A percentile compares a stretch with the other conserved stretches of the same genome.
Evolutionary conservation across 2,888 invertebrate genomes (phyloP).

Genomic region (Trichacis sp.): DNA sequence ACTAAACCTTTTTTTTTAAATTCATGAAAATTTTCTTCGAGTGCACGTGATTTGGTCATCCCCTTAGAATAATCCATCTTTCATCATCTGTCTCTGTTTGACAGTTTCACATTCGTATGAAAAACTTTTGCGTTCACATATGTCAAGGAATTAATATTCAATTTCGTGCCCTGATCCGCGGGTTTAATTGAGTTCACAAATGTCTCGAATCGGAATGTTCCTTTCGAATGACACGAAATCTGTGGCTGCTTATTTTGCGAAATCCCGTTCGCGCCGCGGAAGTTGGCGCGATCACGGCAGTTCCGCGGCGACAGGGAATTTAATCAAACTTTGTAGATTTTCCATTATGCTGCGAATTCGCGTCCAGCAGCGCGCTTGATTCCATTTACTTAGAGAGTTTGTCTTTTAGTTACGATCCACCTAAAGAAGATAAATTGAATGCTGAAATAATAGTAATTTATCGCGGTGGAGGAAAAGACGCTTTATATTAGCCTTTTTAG

Average conservation of each 20-base stretch:
- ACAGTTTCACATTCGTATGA: background rate
- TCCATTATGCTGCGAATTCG: conserved; percentile 58
- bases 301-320: conserved; percentile 44
- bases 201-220: conserved; percentile 31
- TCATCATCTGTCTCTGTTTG: background rate
- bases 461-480: conserved; percentile 1
- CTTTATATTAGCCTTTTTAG: too few species aligned
- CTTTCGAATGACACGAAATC: conserved; percentile 29
- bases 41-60: too few species aligned
- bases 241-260: conserved; percentile 26
- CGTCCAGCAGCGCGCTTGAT: conserved; percentile 52
- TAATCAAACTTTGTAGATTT: conserved; percentile 61
- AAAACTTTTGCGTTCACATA: background rate
- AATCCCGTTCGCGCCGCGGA: conserved; percentile 9
- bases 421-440: conserved; percentile 12
- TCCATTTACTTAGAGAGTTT: conserved; percentile 47
- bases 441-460: conserved; percentile 4
- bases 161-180: conserved; percentile 52
- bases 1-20: too few species aligned
- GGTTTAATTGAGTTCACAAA: conserved; percentile 50
- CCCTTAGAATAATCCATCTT: too few species aligned
- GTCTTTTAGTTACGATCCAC: conserved; percentile 21
- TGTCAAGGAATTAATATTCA: conserved; percentile 45
- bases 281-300: conserved; percentile 37
- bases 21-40: too few species aligned